Evolutionary conservation across 1,140 invertebrate species (phyloP), one percentile per base, ranked within the genome.

Genomic region (Elymnias hypermnestra): DNA sequence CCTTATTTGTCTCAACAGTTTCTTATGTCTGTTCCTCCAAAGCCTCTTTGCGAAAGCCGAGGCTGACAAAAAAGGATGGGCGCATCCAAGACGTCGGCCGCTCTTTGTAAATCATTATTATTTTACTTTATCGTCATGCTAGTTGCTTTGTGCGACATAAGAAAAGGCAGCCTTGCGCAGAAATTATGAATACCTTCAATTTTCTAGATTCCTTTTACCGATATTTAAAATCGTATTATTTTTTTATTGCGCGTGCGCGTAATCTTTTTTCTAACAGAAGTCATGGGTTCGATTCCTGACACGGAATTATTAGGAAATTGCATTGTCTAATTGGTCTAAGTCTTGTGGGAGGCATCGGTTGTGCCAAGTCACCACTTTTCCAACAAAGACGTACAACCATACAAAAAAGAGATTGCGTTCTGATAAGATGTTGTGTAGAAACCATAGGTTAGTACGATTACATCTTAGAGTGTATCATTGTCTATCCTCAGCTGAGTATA

Each of bases 1-100:
- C 35, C 53, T 64, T 73, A 76, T 73, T 76, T 76, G 67, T 69
- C 62, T 73, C 59, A 59, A 49, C 48, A 51, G 61, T 74, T 69
- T 51, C 62, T 60, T 65, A 53, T 68, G 68, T 72, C 60, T 65
- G 62, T 63, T 71, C 62, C 48, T 53, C 36, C 18, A 65, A 72
- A 72, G 64, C 67, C 44, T 65, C 67, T 69, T 67, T 68, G 26
- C 4, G 40, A 44, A 63, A 67, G 63, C 55, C 52, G 48, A 33
- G 50, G 25, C 45, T 50, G 51, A 53, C 48, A 55, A 71, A 59
- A 68, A 64, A 51, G 48, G 46, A 49, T 39, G 40, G 49, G 44
- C 18, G 25, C 35, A 23, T 45, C 56, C 31, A 49, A 51, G 62
- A 59, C 44, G 53, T 56, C 53, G 57, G 37, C 31, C 49, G 51